phyloP scores from a whole-genome alignment of 2,888 invertebrate species.

The Didymodactylos carnosus region DNA sequence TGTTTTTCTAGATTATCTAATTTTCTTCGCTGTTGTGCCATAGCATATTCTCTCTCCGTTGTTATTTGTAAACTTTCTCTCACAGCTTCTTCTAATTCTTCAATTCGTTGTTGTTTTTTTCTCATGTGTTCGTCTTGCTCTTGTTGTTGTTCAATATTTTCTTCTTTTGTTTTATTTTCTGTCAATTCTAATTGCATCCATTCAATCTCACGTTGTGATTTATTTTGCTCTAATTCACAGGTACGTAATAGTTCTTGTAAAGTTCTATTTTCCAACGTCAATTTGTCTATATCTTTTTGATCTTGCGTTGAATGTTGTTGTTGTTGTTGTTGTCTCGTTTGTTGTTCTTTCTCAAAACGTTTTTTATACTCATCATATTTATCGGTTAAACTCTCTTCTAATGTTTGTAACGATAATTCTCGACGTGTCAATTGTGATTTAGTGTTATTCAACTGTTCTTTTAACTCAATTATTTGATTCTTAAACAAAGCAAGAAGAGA shows the following conservation, averaged over 20 bases:
- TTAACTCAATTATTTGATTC: slow-evolving; percentile 9
- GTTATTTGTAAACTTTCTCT: slow-evolving; percentile 50
- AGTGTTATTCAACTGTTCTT: slow-evolving; percentile 1
- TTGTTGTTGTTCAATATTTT: slow-evolving; percentile 8
- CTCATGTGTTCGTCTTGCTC: slow-evolving; percentile 8
- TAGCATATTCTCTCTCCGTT: slow-evolving; percentile 38
- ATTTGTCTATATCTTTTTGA: background rate
- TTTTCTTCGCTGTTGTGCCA: slow-evolving; percentile 35
- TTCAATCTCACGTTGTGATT: slow-evolving; percentile 39
- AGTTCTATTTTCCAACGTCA: background rate
- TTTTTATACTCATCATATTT: too few relatives aligned
- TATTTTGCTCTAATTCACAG: slow-evolving; percentile 74
- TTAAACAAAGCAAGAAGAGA: background rate
- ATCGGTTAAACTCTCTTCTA: too few relatives aligned
- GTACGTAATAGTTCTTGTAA: background rate
- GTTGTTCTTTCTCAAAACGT: too few relatives aligned
- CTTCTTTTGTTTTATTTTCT: slow-evolving; percentile 7
- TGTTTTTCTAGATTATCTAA: slow-evolving; percentile 21
- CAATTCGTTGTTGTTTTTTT: slow-evolving; percentile 39
- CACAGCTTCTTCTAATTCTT: slow-evolving; percentile 61
- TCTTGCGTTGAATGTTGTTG: background rate
- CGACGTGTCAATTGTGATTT: slow-evolving; percentile 2
- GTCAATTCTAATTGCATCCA: slow-evolving; percentile 25
- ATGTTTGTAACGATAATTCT: slow-evolving; percentile 5
- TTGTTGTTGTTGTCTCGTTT: background rate